phyloP scores from a whole-genome alignment of 2,888 invertebrate species.

The Drosophila melanosoma region DNA sequence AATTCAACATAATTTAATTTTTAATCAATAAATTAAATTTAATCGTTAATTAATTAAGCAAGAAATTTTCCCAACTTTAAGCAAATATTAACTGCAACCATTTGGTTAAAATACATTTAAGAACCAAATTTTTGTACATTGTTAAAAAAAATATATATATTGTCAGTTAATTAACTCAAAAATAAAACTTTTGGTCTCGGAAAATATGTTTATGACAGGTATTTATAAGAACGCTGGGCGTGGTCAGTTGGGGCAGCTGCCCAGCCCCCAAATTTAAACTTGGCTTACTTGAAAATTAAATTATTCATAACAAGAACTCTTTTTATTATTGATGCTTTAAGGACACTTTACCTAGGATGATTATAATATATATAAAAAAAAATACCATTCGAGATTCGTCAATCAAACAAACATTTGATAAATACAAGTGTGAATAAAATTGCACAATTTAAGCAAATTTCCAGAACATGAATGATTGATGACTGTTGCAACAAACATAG shows the following conservation, averaged over 20 bases:
- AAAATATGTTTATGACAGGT: too few species aligned
- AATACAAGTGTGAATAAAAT: conserved; percentile 21
- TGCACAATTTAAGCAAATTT: conserved; percentile 19
- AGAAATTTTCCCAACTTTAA: background rate
- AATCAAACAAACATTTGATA: conserved; percentile 2
- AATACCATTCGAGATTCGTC: conserved; percentile 7
- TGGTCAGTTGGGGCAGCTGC: background rate
- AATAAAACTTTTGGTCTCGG: background rate
- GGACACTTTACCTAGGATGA: background rate
- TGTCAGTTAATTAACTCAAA: background rate
- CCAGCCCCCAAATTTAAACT: background rate
- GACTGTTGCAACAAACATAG: conserved; percentile 2
- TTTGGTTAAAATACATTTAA: too few species aligned
- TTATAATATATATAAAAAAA: background rate
- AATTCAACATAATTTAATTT: background rate
- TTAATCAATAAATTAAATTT: background rate
- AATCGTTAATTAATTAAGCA: background rate
- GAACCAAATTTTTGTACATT: background rate
- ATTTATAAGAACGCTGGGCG: background rate
- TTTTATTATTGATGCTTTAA: background rate
- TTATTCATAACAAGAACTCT: too few species aligned
- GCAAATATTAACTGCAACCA: background rate
- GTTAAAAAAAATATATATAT: background rate
- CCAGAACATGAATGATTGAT: conserved; percentile 32
- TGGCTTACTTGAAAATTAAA: background rate